Evolutionary conservation across 2,797 vertebrate species (phyloP).

Genomic region (Sebastes miniatus): DNA sequence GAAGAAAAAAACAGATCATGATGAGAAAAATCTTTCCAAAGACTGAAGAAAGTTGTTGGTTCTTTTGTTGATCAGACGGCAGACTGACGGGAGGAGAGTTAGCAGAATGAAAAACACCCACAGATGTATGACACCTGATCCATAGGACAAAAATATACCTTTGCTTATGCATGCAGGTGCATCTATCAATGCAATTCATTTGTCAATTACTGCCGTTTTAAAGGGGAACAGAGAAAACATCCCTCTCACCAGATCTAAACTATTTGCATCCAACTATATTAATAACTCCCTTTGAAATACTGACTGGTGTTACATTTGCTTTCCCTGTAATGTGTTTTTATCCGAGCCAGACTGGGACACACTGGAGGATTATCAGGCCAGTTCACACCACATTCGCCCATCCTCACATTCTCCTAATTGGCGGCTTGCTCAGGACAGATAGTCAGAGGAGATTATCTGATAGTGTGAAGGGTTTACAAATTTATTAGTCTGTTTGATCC

Average conservation of each 20-base stretch:
- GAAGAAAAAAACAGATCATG: neutral
- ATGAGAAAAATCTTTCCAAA: neutral
- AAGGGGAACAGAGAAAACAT: neutral
- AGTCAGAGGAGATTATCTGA: conserved; percentile 31
- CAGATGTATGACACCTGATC: neutral
- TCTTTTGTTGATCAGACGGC: neutral
- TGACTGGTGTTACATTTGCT: neutral
- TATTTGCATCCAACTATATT: neutral
- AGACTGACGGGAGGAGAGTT: too few species aligned
- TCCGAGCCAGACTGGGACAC: neutral
- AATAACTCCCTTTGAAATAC: neutral
- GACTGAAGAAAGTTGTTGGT: neutral
- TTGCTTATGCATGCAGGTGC: neutral
- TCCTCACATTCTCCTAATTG: conserved; percentile 16
- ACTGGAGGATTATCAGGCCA: conserved; percentile 13
- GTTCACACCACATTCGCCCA: neutral
- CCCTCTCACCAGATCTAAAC: neutral
- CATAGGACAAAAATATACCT: neutral
- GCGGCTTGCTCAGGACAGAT: conserved; percentile 14
- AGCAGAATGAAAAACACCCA: neutral
- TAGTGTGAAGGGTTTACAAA: conserved; percentile 20
- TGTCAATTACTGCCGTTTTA: neutral
- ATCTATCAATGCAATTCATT: neutral
- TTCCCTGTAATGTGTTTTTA: neutral
- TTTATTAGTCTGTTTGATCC: conserved; percentile 15